Evolutionary conservation across 2,797 vertebrate species (phyloP), one percentile per base, ranked within the genome.

Genomic region (Gambelia wislizenii): DNA sequence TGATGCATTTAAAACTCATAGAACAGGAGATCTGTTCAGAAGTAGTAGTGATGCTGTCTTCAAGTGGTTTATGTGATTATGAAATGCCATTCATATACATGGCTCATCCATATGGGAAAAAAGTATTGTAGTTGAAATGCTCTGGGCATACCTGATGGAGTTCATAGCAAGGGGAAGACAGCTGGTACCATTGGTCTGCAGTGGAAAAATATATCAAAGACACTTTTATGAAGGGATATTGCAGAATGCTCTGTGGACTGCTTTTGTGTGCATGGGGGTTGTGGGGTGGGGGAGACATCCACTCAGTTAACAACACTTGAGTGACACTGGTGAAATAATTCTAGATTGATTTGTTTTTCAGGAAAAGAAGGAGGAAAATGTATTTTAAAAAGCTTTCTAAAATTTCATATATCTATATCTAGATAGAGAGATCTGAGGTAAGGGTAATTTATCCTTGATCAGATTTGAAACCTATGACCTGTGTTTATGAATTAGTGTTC

Each of bases 31-130:
- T n/a, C 39, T 86, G 42, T 13, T 52, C 67, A n/a, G 64, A 86
- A 78, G 64, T 67, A 36, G 13, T 39, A 86, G 8, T 49, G n/a
- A 30, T 49, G 10, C 3, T 30, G 76, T 69, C 25, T 87, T 79
- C n/a, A 89, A 86, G 44, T 85, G 2, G 1, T 91, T 91, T 79
- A 10, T 82, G 10, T 82, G 64, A 87, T 85, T 84, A 64, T 75
- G 44, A 69, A 12, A 86, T 56, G 27, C 0, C 91, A 89, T 30
- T 86, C 64, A 80, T 22, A 78, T 92, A 67, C 1, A 4, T 2
- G 52, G 18, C 13, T 39, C 7, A 85, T 64, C 39, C 20, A 84
- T 42, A 84, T 1, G 59, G 2, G 0, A 1, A 27, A 82, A 33
- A n/a, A n/a, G n/a, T n/a, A n/a, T n/a, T 83, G 52, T 52, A 91